Evolutionary conservation across 53 echinoderm and acorn worm species (phyloP), one percentile per base, ranked within the genome.

Genomic region (Holothuria scabra): DNA sequence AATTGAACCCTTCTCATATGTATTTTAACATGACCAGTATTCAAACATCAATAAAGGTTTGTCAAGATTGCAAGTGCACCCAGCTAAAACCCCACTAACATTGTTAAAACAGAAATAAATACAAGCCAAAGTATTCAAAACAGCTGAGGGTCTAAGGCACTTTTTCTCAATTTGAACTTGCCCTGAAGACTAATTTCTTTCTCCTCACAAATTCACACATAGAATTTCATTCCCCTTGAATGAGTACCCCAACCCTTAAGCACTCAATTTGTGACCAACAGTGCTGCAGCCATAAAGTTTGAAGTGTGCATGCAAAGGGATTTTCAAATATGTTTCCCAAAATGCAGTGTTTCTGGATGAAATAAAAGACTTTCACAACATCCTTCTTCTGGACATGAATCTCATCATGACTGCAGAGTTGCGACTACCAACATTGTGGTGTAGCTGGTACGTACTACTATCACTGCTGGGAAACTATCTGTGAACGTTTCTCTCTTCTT

Each of bases 21-120:
- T 52, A 16, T 52, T 52, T 52, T 52, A 52, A 52, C 52, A 52
- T 52, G 16, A 16, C 52, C 52, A 52, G 52, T 6, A 16, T 52
- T 52, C 52, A 52, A 52, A 52, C 52, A 52, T 52, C 52, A 52
- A 52, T 52, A 52, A 52, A 52, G 52, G 14, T 18, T 52, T 18
- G 52, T 18, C 52, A 52, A 52, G 18, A 52, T 52, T 52, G 52
- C 52, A 52, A 52, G 52, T 52, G 52, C 76, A 76, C 76, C 76
- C 56, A n/a, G 76, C 49, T 76, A 28, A 46, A 52, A 46, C 76
- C 76, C 76, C 76, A 76, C 76, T 76, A 76, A 76, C 76, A 56
- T 76, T 46, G 76, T 76, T 76, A 76, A 28, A 46, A 76, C 76
- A 52, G 76, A 26, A 76, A 55, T 76, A 76, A 76, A 76, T 76